These are phyloP conservation scores for Apus apus DNA, from an alignment of 2,113 vertebrate genomes.

Conservation along the genomic window DNA sequence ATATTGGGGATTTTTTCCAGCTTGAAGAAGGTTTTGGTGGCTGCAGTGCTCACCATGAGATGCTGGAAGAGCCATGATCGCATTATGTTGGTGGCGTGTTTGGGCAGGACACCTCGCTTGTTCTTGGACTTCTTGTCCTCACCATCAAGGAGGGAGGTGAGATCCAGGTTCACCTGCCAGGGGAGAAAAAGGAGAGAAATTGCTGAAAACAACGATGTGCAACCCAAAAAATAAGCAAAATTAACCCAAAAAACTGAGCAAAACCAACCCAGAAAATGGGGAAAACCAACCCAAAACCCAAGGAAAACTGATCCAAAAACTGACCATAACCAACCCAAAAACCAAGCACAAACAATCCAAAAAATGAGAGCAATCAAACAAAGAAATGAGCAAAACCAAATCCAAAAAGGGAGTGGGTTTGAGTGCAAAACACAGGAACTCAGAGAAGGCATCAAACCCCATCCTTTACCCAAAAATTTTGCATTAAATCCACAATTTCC, in stretches of 20 bases:
- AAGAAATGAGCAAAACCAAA: background rate
- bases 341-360: background rate
- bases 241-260: too few relatives aligned
- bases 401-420: background rate
- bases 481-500: background rate
- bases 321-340: too few relatives aligned
- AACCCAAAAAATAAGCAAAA: background rate
- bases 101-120: slow-evolving; percentile 95
- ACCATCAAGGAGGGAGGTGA: slow-evolving; percentile 92
- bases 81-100: slow-evolving; percentile 99
- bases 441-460: fast-evolving
- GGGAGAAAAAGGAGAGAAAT: slow-evolving; percentile 14
- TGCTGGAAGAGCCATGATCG: slow-evolving; percentile 99
- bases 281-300: background rate
- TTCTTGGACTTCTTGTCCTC: slow-evolving; percentile 99
- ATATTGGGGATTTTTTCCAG: fast-evolving
- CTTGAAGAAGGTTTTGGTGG: background rate
- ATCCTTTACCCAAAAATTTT: background rate
- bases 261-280: too few relatives aligned
- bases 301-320: too few relatives aligned
- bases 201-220: fast-evolving
- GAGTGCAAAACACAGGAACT: background rate
- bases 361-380: too few relatives aligned
- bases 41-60: slow-evolving; percentile 89
- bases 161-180: slow-evolving; percentile 93